Percentiles rank a stretch among this genome's conserved stretches.
Evolutionary conservation across 2,888 invertebrate genomes (phyloP).

Genomic region (Perizoma affinitatum): DNA sequence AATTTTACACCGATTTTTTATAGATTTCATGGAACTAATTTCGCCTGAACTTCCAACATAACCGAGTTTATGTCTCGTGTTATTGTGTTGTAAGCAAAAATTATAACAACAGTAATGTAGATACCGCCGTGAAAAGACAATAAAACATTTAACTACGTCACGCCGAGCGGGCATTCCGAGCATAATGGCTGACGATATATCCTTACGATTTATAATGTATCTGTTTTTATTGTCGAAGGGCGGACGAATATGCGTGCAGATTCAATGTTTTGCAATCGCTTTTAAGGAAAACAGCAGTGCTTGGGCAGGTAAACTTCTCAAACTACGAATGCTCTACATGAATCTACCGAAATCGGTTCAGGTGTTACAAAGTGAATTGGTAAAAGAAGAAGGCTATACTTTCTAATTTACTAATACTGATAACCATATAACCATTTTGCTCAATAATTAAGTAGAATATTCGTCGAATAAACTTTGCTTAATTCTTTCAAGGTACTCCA

Average conservation of each 20-base stretch:
- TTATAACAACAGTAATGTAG: constrained; percentile 67
- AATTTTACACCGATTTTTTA: constrained; percentile 34
- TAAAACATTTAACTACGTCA: constrained; percentile 76
- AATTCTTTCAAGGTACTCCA: no score
- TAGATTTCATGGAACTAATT: constrained; percentile 45
- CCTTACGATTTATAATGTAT: constrained; percentile 76
- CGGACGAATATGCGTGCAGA: constrained; percentile 38
- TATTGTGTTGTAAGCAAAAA: constrained; percentile 64
- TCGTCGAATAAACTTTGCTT: no score
- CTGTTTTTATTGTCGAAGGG: constrained; percentile 75
- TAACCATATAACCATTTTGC: no score
- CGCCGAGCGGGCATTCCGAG: constrained; percentile 65
- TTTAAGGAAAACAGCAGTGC: constrained; percentile 18
- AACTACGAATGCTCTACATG: neutral
- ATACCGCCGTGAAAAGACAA: constrained; percentile 71
- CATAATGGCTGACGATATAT: constrained; percentile 68
- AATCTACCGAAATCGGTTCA: no score
- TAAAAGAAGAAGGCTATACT: no score
- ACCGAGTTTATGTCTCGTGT: constrained; percentile 51
- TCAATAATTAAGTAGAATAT: no score
- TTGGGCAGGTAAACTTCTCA: neutral
- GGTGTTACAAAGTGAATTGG: no score
- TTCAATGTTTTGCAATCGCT: constrained; percentile 22
- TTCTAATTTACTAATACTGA: no score
- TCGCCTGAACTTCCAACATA: constrained; percentile 47